These are phyloP conservation scores for Toxotes lorentzi DNA, from an alignment of 2,797 vertebrate genomes.

Conservation along the genomic window DNA sequence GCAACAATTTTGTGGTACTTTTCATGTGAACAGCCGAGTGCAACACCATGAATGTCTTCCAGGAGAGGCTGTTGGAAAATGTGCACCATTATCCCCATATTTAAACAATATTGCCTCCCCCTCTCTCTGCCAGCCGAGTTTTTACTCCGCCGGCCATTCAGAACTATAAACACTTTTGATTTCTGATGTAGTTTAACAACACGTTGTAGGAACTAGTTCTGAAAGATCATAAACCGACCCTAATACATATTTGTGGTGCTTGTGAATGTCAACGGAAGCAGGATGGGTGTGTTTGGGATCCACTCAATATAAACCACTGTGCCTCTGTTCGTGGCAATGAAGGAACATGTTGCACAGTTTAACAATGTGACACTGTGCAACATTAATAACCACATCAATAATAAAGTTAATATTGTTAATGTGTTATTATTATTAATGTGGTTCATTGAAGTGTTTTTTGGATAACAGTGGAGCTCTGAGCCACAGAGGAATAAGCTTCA, in stretches of 20 bases:
- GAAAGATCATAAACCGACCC: background rate
- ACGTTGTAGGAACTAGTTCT: background rate
- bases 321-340: background rate
- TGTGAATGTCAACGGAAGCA: no score
- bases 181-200: background rate
- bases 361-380: background rate
- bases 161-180: background rate
- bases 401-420: no score
- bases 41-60: no score
- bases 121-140: background rate
- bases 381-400: no score
- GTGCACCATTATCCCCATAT: background rate
- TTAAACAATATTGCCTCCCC: background rate
- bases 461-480: background rate
- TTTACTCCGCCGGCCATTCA: background rate
- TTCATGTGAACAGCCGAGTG: background rate
- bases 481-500: background rate
- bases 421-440: background rate
- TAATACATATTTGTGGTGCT: background rate
- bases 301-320: background rate
- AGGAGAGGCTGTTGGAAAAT: background rate
- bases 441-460: background rate
- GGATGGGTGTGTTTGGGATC: background rate
- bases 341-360: background rate
- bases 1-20: no score